Base-by-base conservation (phyloP, 2,113 vertebrate genomes). In the Boleophthalmus pectinirostris region DNA sequence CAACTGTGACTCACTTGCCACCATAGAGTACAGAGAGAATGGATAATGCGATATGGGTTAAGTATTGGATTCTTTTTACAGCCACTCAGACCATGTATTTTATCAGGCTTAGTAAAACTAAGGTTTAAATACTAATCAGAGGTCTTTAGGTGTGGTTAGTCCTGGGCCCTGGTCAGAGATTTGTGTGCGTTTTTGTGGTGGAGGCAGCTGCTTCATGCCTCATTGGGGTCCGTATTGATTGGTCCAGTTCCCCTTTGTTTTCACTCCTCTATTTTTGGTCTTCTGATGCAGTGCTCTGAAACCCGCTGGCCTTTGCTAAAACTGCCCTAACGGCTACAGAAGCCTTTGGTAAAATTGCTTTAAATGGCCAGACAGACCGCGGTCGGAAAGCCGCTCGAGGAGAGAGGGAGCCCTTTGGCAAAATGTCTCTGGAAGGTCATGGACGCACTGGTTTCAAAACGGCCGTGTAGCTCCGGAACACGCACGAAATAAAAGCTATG, bases 211-310 rank as follows among this genome's bases (percentile, higher is more conserved):
- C 85, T 90, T 91, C 91, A 90, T 90, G 91, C 84, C 90, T 91
- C 89, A 90, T 91, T 91, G 90, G 83, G 83, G 84, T 84, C 76
- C 68, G 72, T 91, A 92, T 92, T 87, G 91, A 92, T 90, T 86
- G 91, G 84, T 90, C 89, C 85, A 83, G 78, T 87, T 90, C 90
- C 89, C 88, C 88, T 91, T 91, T 90, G 90, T 91, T 91, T 92
- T 85, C 89, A 77, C 56, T 69, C 82, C 75, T 86, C 80, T 92
- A 81, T 86, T 90, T 58, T 82, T 77, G 73, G 85, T 81, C 84
- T 16, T 82, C 76, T 84, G 81, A 86, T 82, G 85, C 84, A 71
- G 81, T 81, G 82, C 85, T 72, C 69, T 81, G 82, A 85, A 90
- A 88, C 82, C 84, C 51, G 70, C 85, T 91, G 89, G 87, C 90